Evolutionary conservation across 1,140 invertebrate species (phyloP).

Genomic region (Asobara japonica): DNA sequence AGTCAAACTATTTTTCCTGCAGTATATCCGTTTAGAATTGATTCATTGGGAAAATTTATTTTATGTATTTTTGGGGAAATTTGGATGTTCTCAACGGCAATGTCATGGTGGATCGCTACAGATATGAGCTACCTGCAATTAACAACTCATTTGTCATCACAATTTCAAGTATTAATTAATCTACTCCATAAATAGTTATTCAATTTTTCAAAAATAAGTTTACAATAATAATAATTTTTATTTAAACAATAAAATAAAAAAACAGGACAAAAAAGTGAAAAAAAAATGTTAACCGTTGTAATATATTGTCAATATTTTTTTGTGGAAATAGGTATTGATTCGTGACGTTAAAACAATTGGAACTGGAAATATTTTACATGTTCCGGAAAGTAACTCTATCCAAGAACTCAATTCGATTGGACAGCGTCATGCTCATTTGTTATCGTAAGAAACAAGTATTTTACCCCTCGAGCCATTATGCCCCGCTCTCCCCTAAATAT

Average conservation of each 20-base stretch:
- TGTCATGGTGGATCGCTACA: not conserved
- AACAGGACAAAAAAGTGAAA: too few species aligned
- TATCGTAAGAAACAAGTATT: not conserved
- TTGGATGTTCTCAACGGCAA: not conserved
- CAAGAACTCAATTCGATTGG: not conserved
- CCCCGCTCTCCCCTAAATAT: too few species aligned
- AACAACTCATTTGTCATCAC: not conserved
- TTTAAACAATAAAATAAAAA: too few species aligned
- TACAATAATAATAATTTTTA: too few species aligned
- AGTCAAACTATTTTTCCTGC: not conserved
- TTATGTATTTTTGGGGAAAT: not conserved
- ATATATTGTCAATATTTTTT: too few species aligned
- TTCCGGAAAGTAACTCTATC: too few species aligned
- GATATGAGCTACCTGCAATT: not conserved
- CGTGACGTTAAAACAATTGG: too few species aligned
- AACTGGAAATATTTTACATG: too few species aligned
- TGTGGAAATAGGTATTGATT: too few species aligned
- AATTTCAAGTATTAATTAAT: conserved; percentile 3
- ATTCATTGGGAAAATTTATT: not conserved
- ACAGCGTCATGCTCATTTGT: not conserved
- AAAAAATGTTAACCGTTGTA: too few species aligned
- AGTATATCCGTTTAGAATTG: not conserved
- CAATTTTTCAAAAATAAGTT: too few species aligned
- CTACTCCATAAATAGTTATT: too few species aligned
- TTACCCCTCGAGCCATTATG: not conserved